These are phyloP conservation scores for Oreochromis spilurus DNA, from an alignment of 2,113 vertebrate genomes.

Conservation along the genomic window DNA sequence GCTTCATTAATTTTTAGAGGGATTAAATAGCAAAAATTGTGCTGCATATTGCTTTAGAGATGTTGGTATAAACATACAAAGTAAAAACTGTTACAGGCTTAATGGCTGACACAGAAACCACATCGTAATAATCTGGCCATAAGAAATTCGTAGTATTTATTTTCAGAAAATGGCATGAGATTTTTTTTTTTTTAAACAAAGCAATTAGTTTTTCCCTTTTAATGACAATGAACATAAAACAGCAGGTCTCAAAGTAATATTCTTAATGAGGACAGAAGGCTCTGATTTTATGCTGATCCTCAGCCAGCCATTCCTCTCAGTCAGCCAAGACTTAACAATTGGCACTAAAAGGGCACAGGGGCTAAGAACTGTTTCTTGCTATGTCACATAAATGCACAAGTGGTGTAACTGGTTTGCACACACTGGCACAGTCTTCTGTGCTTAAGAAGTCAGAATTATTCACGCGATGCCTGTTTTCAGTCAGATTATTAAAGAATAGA, in stretches of 20 bases:
- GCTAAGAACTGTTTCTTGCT: conserved; percentile 1
- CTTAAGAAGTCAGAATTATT: neutral
- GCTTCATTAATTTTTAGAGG: neutral
- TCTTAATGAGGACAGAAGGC: conserved; percentile 51
- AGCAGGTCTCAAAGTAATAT: conserved; percentile 40
- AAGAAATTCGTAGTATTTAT: neutral
- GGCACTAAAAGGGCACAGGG: conserved; percentile 26
- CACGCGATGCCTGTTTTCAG: conserved; percentile 10
- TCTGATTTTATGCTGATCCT: conserved; percentile 37
- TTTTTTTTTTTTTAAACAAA: neutral
- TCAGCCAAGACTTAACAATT: conserved; percentile 38
- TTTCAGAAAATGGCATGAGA: conserved; percentile 17
- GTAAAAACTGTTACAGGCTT: neutral
- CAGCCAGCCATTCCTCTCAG: conserved; percentile 30
- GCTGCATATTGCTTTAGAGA: neutral
- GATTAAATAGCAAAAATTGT: neutral
- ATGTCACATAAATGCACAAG: conserved; percentile 24
- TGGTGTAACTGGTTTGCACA: neutral
- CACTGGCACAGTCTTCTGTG: neutral
- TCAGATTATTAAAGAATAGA: conserved; percentile 9
- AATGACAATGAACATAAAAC: conserved; percentile 51
- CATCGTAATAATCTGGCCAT: neutral
- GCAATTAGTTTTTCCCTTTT: conserved; percentile 18
- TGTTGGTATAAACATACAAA: neutral
- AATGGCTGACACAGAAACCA: neutral